A percentile compares a stretch with the other conserved stretches of the same genome.
These are phyloP conservation scores for Carpatolechia fugitivella DNA, from an alignment of 2,888 invertebrate genomes.

Conservation along the genomic window DNA sequence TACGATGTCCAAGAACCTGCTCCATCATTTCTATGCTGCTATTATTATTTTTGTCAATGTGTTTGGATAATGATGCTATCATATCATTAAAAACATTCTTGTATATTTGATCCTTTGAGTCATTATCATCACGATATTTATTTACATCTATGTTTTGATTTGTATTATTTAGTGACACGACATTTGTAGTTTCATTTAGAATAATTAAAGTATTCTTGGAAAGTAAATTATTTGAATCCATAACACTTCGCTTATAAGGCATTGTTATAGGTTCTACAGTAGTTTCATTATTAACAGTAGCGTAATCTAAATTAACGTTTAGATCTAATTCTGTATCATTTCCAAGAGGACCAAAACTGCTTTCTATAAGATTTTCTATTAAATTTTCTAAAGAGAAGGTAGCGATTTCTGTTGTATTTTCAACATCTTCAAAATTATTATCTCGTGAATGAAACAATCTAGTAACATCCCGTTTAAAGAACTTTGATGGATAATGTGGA, in stretches of 20 bases:
- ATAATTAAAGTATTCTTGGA: constrained; percentile 13
- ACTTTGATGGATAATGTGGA: constrained; percentile 36
- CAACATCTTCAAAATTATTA: constrained; percentile 23
- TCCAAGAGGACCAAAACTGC: constrained; percentile 35
- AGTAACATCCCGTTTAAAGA: constrained; percentile 49
- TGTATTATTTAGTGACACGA: constrained; percentile 30
- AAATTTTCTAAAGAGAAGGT: constrained; percentile 50
- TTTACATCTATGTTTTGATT: constrained; percentile 37
- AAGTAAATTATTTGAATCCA: background rate
- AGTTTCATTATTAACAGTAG: constrained; percentile 6
- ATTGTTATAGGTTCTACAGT: constrained; percentile 3
- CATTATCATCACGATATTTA: constrained; percentile 30
- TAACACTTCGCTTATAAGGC: constrained; percentile 8
- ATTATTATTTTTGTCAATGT: constrained; percentile 56
- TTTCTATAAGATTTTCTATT: constrained; percentile 52
- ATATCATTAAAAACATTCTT: constrained; percentile 37
- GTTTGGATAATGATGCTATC: constrained; percentile 46
- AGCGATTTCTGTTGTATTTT: constrained; percentile 24
- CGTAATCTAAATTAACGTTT: constrained; percentile 9
- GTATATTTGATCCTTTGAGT: constrained; percentile 23
- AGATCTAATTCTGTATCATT: constrained; percentile 22
- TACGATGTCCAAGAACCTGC: constrained; percentile 25
- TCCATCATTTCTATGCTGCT: constrained; percentile 48
- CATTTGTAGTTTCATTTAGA: constrained; percentile 25
- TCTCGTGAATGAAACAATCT: constrained; percentile 34